Conservation (phyloP, 2,888 invertebrate genomes). For the Argynnis bischoffii region DNA sequence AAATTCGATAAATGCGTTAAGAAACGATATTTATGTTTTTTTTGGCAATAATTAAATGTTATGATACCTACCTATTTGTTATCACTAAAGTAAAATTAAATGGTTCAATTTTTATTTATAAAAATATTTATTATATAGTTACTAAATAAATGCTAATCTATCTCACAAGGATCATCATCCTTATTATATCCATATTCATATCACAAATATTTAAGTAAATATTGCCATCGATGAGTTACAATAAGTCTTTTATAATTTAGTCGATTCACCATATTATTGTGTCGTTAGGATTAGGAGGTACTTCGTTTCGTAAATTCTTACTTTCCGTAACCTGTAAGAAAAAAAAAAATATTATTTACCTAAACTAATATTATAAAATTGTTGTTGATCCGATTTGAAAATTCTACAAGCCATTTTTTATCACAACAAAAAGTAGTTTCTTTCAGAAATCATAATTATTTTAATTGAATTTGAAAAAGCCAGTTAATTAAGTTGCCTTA, state of each 20-base stretch:
- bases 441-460: no score
- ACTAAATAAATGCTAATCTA: slow-evolving; percentile 23
- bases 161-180: slow-evolving; percentile 30
- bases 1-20: no score
- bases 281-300: no score
- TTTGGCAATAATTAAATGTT: no score
- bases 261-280: no score
- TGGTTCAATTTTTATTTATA: neutral
- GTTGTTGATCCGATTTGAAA: neutral
- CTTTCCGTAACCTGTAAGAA: slow-evolving; percentile 37
- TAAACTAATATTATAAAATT: neutral
- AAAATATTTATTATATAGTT: slow-evolving; percentile 19
- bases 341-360: slow-evolving; percentile 11
- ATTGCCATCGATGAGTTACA: neutral
- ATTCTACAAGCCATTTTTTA: no score
- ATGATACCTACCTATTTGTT: no score
- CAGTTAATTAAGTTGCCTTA: no score
- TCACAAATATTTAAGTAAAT: slow-evolving; percentile 26
- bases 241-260: slow-evolving; percentile 24
- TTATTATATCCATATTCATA: no score
- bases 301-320: slow-evolving; percentile 10
- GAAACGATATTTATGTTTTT: no score
- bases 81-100: neutral
- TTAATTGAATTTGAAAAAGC: no score
- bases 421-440: no score